phyloP scores from a whole-genome alignment of 2,888 invertebrate genomes.

The Cheilosia soror region DNA sequence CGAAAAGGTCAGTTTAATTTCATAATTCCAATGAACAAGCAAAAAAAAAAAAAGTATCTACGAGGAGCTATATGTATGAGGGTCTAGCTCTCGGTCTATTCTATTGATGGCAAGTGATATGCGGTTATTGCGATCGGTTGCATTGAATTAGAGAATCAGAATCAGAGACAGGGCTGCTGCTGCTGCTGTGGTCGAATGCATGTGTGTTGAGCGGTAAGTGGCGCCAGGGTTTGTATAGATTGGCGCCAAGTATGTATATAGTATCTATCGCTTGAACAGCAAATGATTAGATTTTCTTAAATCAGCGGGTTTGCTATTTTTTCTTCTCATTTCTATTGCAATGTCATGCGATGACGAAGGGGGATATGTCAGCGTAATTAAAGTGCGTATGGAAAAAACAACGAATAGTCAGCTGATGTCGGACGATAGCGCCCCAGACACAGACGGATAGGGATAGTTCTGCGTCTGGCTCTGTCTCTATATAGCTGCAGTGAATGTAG shows the following conservation, averaged over 20 bases:
- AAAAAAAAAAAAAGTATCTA: slow-evolving; percentile 7
- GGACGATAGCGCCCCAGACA: slow-evolving; percentile 24
- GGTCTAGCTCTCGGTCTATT: slow-evolving; percentile 6
- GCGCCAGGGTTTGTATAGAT: slow-evolving; percentile 68
- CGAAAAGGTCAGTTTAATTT: slow-evolving; percentile 70
- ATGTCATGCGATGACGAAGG: slow-evolving; percentile 64
- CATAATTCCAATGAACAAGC: slow-evolving; percentile 53
- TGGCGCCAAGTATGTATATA: slow-evolving; percentile 64
- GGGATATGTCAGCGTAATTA: slow-evolving; percentile 62
- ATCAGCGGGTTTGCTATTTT: slow-evolving; percentile 16
- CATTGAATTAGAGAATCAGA: slow-evolving; percentile 68
- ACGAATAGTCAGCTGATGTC: slow-evolving; percentile 48
- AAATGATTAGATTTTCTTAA: slow-evolving; percentile 70
- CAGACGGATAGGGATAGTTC: slow-evolving; percentile 52
- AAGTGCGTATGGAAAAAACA: slow-evolving; percentile 62
- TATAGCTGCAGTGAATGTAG: slow-evolving; percentile 32
- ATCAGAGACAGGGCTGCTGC: slow-evolving; percentile 31
- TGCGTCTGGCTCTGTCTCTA: background rate
- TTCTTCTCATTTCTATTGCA: slow-evolving; percentile 29
- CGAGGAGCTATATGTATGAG: slow-evolving; percentile 6
- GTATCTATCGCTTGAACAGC: slow-evolving; percentile 66
- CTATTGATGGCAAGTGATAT: slow-evolving; percentile 70
- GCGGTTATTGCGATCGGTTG: slow-evolving; percentile 73
- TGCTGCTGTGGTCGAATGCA: slow-evolving; percentile 52
- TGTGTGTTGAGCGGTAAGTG: slow-evolving; percentile 64